Percentiles rank a stretch among this genome's conserved stretches.
Evolutionary conservation across 2,113 vertebrate species (phyloP).

Genomic region (Onychostoma macrolepis): DNA sequence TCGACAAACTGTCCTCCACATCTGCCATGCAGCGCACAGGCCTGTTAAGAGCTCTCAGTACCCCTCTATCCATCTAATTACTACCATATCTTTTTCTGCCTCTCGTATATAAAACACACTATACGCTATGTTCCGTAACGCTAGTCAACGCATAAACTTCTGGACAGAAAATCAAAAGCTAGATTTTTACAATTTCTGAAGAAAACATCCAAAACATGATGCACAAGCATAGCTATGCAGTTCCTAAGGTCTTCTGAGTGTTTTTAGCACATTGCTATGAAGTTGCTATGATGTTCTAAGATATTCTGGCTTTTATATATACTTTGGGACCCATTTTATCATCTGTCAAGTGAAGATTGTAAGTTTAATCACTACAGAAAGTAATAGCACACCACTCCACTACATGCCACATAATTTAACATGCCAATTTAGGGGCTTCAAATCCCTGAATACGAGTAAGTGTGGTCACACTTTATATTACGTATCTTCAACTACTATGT

Average conservation of each 20-base stretch:
- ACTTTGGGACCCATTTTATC: neutral
- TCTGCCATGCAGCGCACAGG: conserved; percentile 66
- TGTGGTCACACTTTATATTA: no score
- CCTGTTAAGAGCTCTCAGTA: conserved; percentile 69
- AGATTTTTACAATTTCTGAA: neutral
- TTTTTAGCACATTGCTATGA: neutral
- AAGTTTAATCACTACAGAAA: neutral
- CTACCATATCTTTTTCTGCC: conserved; percentile 66
- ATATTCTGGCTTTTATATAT: neutral
- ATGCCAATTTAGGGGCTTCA: neutral
- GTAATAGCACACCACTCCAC: neutral
- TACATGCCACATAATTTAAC: neutral
- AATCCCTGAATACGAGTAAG: neutral
- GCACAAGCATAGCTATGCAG: neutral
- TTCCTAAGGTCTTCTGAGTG: neutral
- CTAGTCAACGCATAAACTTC: neutral
- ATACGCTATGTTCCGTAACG: neutral
- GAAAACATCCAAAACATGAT: neutral
- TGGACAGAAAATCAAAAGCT: neutral
- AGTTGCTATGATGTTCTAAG: neutral
- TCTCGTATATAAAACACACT: conserved; percentile 29
- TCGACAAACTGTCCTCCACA: conserved; percentile 78
- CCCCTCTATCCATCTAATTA: conserved; percentile 72
- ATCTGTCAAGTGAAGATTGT: neutral
- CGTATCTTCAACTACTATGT: no score